Evolutionary conservation across 2,888 invertebrate species (phyloP).

Genomic region (Deilephila elpenor): DNA sequence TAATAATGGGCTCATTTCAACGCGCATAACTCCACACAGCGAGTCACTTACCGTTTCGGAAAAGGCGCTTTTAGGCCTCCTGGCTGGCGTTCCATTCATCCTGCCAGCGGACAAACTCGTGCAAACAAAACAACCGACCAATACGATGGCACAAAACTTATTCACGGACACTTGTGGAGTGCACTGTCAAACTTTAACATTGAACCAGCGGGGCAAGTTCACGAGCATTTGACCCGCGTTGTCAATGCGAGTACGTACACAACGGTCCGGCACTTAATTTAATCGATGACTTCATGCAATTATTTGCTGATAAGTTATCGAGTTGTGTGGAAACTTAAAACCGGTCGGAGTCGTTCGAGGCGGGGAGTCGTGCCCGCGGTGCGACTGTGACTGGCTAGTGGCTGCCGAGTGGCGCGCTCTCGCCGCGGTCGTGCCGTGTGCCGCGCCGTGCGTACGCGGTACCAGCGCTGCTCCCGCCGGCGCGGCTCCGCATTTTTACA

Average conservation of each 20-base stretch:
- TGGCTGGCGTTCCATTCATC: slow-evolving; percentile 81
- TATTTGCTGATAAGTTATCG: slow-evolving; percentile 80
- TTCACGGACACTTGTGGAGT: slow-evolving; percentile 79
- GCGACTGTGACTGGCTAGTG: slow-evolving; percentile 28
- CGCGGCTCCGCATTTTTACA: slow-evolving; percentile 70
- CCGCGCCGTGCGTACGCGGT: slow-evolving; percentile 45
- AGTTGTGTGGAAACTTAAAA: slow-evolving; percentile 57
- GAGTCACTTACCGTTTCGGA: slow-evolving; percentile 73
- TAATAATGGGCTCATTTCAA: slow-evolving; percentile 25
- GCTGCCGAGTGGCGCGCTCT: neutral
- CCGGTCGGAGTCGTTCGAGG: slow-evolving; percentile 33
- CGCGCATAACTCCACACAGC: slow-evolving; percentile 19
- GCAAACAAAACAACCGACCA: slow-evolving; percentile 69
- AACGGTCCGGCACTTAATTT: slow-evolving; percentile 62
- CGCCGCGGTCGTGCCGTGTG: slow-evolving; percentile 40
- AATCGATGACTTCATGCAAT: slow-evolving; percentile 82
- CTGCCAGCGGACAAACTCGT: slow-evolving; percentile 59
- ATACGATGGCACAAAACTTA: slow-evolving; percentile 72
- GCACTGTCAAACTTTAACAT: slow-evolving; percentile 67
- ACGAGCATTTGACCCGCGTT: slow-evolving; percentile 43
- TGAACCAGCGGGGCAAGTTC: slow-evolving; percentile 33
- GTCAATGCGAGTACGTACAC: slow-evolving; percentile 37
- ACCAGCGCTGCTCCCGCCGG: slow-evolving; percentile 52
- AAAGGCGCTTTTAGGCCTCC: slow-evolving; percentile 80
- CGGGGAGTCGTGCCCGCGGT: slow-evolving; percentile 33